Conservation (phyloP, 2,113 vertebrate species). For the Conger conger region DNA sequence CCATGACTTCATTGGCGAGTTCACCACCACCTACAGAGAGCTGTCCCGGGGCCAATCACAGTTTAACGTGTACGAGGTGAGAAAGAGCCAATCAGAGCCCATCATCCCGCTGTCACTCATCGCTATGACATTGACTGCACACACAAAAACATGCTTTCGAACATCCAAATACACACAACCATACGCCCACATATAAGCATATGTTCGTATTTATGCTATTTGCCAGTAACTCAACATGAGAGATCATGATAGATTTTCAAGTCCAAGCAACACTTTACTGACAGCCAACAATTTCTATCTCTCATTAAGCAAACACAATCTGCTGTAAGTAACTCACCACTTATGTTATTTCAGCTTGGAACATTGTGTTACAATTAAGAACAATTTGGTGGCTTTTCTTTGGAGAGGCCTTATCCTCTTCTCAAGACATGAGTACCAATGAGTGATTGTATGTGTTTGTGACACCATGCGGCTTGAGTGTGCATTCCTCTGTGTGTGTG, state of each 20-base stretch:
- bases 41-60: constrained; percentile 92
- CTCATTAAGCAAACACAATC: neutral
- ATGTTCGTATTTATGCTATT: neutral
- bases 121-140: neutral
- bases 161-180: neutral
- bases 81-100: constrained; percentile 28
- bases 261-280: neutral
- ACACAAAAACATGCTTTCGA: neutral
- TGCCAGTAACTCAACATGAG: neutral
- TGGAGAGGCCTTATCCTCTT: neutral
- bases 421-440: neutral
- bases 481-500: neutral
- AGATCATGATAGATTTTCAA: neutral
- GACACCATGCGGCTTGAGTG: neutral
- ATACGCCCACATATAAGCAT: neutral
- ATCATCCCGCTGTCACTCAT: neutral
- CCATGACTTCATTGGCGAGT: constrained; percentile 97
- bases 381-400: neutral
- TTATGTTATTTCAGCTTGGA: neutral
- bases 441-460: neutral
- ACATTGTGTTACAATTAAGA: neutral
- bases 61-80: constrained; percentile 95
- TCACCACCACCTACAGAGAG: constrained; percentile 96
- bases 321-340: neutral
- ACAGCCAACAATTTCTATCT: neutral